Conservation (phyloP, 2,113 vertebrate genomes). For the Malurus elegans region DNA sequence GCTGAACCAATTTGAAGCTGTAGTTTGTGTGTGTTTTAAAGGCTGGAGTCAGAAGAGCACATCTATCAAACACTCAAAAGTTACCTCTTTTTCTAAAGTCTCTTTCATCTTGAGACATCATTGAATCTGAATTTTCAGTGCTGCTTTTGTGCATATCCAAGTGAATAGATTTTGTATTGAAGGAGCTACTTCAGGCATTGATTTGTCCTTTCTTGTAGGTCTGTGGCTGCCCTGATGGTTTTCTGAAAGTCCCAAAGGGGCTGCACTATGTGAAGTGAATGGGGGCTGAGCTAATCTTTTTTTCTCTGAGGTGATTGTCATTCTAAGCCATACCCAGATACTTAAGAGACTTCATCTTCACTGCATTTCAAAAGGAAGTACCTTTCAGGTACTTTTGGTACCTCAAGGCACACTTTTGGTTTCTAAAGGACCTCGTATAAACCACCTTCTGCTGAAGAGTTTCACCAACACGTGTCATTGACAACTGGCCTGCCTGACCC, state of each 20-base stretch:
- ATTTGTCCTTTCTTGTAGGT: background rate
- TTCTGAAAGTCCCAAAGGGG: background rate
- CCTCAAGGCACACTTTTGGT: background rate
- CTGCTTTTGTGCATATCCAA: background rate
- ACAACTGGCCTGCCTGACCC: background rate
- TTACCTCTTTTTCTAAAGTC: background rate
- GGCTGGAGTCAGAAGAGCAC: background rate
- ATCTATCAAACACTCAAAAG: background rate
- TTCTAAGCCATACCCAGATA: background rate
- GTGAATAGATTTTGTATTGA: background rate
- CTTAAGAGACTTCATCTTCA: background rate
- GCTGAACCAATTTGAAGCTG: background rate
- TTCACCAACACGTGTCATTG: rapidly evolving
- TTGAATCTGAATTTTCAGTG: background rate
- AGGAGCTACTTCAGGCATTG: background rate
- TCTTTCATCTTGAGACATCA: background rate
- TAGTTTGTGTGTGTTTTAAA: background rate
- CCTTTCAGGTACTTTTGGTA: background rate
- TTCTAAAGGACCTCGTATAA: background rate
- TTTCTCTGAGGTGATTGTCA: background rate
- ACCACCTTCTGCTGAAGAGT: background rate
- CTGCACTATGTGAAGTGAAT: background rate
- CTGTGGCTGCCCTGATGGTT: background rate
- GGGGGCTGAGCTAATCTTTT: background rate
- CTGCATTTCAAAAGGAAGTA: background rate